Evolutionary conservation across 2,113 vertebrate species (phyloP).

Genomic region (Sylvia atricapilla): DNA sequence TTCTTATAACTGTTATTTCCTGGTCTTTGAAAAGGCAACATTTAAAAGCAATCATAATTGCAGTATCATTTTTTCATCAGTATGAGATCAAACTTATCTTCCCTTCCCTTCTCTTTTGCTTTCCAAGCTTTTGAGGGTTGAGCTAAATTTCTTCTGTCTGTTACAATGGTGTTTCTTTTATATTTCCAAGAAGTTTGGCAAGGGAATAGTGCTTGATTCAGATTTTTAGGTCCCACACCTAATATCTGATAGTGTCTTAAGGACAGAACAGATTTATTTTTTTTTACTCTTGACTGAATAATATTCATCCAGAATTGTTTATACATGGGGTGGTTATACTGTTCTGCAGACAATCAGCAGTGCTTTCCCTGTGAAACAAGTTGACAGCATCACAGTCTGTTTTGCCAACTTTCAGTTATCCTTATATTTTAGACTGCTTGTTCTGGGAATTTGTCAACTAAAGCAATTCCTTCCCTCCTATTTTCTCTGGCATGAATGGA

Average conservation of each 20-base stretch:
- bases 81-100: fast-evolving
- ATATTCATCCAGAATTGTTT: neutral
- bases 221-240: neutral
- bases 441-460: neutral
- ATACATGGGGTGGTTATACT: neutral
- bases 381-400: neutral
- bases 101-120: neutral
- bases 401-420: neutral
- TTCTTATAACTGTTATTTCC: neutral
- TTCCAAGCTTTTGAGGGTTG: neutral
- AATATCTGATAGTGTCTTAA: neutral
- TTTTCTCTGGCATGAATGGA: neutral
- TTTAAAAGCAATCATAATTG: neutral
- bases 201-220: neutral
- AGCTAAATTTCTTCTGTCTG: neutral
- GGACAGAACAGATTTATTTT: neutral
- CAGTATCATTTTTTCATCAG: neutral
- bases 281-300: neutral
- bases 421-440: neutral
- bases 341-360: neutral
- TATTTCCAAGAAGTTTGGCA: neutral
- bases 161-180: neutral
- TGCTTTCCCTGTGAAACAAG: neutral
- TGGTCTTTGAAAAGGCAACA: neutral
- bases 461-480: neutral